A percentile compares a stretch with the other conserved stretches of the same genome.
phyloP scores from a whole-genome alignment of 2,113 vertebrate species.

The Paratilapia polleni region DNA sequence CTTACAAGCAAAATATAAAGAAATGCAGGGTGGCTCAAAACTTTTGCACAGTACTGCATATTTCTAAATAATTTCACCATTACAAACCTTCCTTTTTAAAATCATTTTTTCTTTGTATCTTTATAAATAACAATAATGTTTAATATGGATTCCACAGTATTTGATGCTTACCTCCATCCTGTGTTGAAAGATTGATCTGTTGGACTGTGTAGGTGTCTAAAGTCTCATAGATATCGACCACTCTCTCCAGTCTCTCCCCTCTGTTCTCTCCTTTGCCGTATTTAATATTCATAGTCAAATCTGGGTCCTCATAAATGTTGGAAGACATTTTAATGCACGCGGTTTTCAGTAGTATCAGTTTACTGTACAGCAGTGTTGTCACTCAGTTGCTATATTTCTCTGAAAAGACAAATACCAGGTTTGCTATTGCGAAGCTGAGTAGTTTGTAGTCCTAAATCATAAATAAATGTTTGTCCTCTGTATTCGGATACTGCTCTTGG shows the following conservation, averaged over 20 bases:
- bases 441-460: not conserved
- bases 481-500: not conserved
- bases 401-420: too few relatives aligned
- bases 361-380: not conserved
- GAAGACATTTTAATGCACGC: constrained; percentile 18
- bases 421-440: not conserved
- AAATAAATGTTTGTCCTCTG: not conserved
- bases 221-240: constrained; percentile 46
- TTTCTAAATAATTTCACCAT: too few relatives aligned
- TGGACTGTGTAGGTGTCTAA: rapidly evolving
- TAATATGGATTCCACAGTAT: not conserved
- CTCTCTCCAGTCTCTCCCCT: not conserved
- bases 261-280: rapidly evolving
- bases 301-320: constrained; percentile 36
- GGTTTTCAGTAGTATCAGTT: rapidly evolving
- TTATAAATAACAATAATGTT: not conserved
- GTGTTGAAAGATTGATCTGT: rapidly evolving
- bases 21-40: too few relatives aligned
- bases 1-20: too few relatives aligned
- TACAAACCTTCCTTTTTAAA: not conserved
- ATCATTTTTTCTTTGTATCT: not conserved
- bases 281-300: not conserved
- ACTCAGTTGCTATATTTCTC: too few relatives aligned
- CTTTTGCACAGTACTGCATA: too few relatives aligned
- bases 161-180: not conserved